A percentile compares a stretch with the other conserved stretches of the same genome.
These are phyloP conservation scores for Drosophila nigricruria DNA, from an alignment of 2,888 invertebrate species.

Conservation along the genomic window DNA sequence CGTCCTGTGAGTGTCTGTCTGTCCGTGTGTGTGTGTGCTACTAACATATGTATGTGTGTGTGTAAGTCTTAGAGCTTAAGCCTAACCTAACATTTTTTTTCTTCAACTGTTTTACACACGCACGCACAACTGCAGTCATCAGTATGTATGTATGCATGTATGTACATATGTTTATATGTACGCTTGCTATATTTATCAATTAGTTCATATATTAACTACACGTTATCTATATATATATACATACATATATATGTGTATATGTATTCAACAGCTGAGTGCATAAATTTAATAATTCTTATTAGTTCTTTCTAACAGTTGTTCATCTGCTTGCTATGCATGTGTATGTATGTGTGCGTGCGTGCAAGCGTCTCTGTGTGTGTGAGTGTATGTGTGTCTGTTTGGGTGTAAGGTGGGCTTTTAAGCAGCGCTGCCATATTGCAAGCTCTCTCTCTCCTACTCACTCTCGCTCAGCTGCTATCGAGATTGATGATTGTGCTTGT, in stretches of 20 bases:
- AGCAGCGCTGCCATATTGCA: conserved; percentile 49
- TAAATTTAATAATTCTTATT: conserved; percentile 68
- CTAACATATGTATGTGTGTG: conserved; percentile 22
- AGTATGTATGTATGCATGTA: conserved; percentile 40
- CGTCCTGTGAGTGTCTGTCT: conserved; percentile 18
- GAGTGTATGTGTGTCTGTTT: conserved; percentile 31
- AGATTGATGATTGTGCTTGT: conserved; percentile 50
- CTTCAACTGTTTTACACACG: conserved; percentile 23
- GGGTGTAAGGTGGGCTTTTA: conserved; percentile 66
- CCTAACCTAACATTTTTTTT: conserved; percentile 40
- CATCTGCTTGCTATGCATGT: neutral
- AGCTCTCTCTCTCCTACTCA: conserved; percentile 36
- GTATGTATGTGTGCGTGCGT: conserved; percentile 25
- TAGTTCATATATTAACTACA: conserved; percentile 69
- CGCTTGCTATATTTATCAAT: conserved; percentile 58
- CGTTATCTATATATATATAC: conserved; percentile 39
- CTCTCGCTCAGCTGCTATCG: conserved; percentile 49
- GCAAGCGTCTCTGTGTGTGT: conserved; percentile 17
- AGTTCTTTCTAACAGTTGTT: conserved; percentile 35
- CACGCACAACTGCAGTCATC: conserved; percentile 32
- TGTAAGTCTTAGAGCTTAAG: conserved; percentile 56
- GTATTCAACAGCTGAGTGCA: conserved; percentile 76
- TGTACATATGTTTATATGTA: conserved; percentile 31
- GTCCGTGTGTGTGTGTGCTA: conserved; percentile 24
- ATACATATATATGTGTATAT: conserved; percentile 53